Base-by-base conservation (phyloP, 2,113 vertebrate species). In the Pygoscelis antarcticus region DNA sequence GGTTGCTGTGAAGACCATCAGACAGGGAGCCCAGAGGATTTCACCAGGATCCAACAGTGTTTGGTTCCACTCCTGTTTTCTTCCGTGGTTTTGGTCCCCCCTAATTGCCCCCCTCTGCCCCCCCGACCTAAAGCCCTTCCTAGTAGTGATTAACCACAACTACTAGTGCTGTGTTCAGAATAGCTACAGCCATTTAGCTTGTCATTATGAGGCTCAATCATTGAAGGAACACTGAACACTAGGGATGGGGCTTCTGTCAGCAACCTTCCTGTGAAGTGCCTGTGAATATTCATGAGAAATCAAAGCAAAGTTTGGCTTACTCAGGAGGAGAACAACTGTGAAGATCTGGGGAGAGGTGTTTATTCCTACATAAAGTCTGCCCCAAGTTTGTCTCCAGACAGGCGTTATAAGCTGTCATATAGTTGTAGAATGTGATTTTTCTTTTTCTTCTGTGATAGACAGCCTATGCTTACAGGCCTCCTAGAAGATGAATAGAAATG, bases 281-380 rank as follows among this genome's bases (percentile, higher is more conserved):
- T 36, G 25, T 87, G 93, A 92, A 93, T 95, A 92, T 93, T 90
- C 83, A 75, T 79, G 61, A 60, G 0, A 64, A 93, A 70, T 52
- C 65, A 83, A n/a, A 94, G 38, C 22, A 42, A 60, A 68, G 57
- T 64, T 87, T 96, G 65, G 52, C 96, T 96, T 95, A 23, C 69
- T 71, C 40, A 58, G 65, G 44, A 76, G 76, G 23, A 92, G 29
- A 77, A 54, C 66, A 83, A 17, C 89, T 90, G 89, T 76, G 91
- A 92, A 88, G 65, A 69, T 80, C 68, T 89, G 49, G 44, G 32
- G 75, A n/a, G 36, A 94, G 55, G 82, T 74, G 70, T 96, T 95
- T 93, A 46, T 89, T 96, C 49, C 74, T 65, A 26, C 55, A 44
- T 26, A 25, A 55, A 54, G 55, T 74, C 51, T 54, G 46, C 51